These are phyloP conservation scores for Diaphora mendica DNA, from an alignment of 2,888 invertebrate genomes.

Conservation along the genomic window DNA sequence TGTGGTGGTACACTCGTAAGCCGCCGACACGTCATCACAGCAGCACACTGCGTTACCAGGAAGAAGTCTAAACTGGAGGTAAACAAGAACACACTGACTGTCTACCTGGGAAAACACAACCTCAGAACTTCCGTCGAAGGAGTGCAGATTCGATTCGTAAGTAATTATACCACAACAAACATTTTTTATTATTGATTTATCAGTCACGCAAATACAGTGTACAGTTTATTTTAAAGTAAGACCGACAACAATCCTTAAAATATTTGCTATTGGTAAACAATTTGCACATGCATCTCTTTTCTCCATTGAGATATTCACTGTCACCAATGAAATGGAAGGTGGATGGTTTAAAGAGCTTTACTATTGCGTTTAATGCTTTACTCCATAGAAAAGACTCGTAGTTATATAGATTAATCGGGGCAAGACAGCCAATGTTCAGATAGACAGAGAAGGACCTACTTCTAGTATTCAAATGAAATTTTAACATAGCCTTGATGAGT, in stretches of 20 bases:
- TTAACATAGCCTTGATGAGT: no score
- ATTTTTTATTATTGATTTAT: not conserved
- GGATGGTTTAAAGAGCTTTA: not conserved
- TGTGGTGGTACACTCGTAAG: constrained; percentile 89
- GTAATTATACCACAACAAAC: constrained; percentile 33
- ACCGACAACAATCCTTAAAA: not conserved
- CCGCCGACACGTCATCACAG: constrained; percentile 85
- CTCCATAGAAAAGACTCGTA: not conserved
- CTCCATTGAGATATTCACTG: not conserved
- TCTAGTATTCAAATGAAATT: no score
- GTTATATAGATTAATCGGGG: not conserved
- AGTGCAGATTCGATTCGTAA: constrained; percentile 79
- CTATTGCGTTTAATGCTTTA: not conserved
- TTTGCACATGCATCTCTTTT: not conserved
- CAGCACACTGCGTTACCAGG: constrained; percentile 88
- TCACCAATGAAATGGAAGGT: not conserved
- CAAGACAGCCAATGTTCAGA: not conserved
- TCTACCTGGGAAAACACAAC: constrained; percentile 82
- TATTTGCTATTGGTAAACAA: not conserved
- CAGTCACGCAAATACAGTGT: not conserved
- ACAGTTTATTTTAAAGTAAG: no score
- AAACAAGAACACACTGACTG: constrained; percentile 79
- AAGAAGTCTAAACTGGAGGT: constrained; percentile 74
- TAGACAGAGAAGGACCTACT: not conserved
- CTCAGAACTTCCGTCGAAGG: constrained; percentile 80